Evolutionary conservation across 2,888 invertebrate genomes (phyloP), one percentile per base, ranked within the genome.

Genomic region (Lycaena phlaeas): DNA sequence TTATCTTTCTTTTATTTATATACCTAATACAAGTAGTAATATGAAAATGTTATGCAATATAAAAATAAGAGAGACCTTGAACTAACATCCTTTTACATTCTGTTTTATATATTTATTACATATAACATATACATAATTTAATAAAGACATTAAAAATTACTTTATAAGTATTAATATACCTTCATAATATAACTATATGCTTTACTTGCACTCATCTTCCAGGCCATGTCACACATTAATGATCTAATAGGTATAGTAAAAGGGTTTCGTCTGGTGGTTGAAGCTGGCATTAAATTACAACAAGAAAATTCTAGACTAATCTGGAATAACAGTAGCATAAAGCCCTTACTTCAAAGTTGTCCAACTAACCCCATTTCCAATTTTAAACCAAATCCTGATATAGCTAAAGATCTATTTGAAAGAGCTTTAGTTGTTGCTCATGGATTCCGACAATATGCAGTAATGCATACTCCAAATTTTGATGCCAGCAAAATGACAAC

Each of bases 271-370:
- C 77, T 87, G 36, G 89, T 95, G 38, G 77, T 86, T 27, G 88
- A 89, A 59, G 91, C 92, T 29, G 84, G 89, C 37, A 59, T 87
- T 14, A 89, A 88, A 61, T 69, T 90, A 44, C 92, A 93, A 63
- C 86, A 89, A 59, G 84, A 87, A 49, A 73, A 85, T 46, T 61
- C 88, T 41, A 88, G 82, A 62, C 71, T 85, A 50, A 65, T 90
- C 52, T 89, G 92, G 88, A 81, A 86, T 65, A 91, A 91, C 68
- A 93, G 92, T 11, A 92, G 89, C 64, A 55, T 92, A 28, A 89
- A 86, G 59, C 78, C 85, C 34, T 52, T 69, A 28, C 44, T 73
- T 42, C 64, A 69, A 43, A 64, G 48, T 41, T 72, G 74, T 46
- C 53, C 68, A 18, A 66, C 74, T 78, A 74, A 77, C 64, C 44